Evolutionary conservation across 2,888 invertebrate genomes (phyloP).

Genomic region (Halictus ligatus): DNA sequence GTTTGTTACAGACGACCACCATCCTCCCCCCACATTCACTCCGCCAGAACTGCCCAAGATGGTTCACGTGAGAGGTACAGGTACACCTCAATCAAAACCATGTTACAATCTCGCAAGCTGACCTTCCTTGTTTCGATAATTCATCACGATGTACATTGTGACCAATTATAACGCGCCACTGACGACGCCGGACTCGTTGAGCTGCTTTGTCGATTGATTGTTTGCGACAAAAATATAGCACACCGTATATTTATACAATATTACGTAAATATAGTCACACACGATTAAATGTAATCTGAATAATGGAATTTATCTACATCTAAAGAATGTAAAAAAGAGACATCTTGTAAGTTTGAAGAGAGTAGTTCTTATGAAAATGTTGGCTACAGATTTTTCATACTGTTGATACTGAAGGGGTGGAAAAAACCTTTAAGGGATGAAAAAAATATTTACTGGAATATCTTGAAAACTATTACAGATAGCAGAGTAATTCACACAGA

Average conservation of each 20-base stretch:
- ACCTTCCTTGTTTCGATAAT: slow-evolving; percentile 70
- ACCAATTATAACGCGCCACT: slow-evolving; percentile 24
- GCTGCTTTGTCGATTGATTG: slow-evolving; percentile 25
- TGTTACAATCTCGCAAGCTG: slow-evolving; percentile 82
- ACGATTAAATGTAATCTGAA: background rate
- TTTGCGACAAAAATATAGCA: background rate
- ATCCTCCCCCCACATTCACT: slow-evolving; percentile 98
- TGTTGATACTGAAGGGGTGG: background rate
- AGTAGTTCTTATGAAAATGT: too few relatives aligned
- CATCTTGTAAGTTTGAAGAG: too few relatives aligned
- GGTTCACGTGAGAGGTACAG: slow-evolving; percentile 97
- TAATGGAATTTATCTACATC: too few relatives aligned
- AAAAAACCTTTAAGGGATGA: background rate
- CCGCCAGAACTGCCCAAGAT: slow-evolving; percentile 99
- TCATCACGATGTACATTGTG: slow-evolving; percentile 51
- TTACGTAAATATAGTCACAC: background rate
- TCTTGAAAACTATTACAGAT: background rate
- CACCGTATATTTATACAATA: background rate
- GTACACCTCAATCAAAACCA: slow-evolving; percentile 82
- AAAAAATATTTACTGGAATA: background rate
- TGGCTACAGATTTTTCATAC: too few relatives aligned
- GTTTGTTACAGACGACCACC: slow-evolving; percentile 97
- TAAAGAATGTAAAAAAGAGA: too few relatives aligned
- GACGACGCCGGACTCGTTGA: slow-evolving; percentile 31
- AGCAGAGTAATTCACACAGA: background rate